Conservation (phyloP, 2,888 invertebrate species). For the Pyrrhia umbra region DNA sequence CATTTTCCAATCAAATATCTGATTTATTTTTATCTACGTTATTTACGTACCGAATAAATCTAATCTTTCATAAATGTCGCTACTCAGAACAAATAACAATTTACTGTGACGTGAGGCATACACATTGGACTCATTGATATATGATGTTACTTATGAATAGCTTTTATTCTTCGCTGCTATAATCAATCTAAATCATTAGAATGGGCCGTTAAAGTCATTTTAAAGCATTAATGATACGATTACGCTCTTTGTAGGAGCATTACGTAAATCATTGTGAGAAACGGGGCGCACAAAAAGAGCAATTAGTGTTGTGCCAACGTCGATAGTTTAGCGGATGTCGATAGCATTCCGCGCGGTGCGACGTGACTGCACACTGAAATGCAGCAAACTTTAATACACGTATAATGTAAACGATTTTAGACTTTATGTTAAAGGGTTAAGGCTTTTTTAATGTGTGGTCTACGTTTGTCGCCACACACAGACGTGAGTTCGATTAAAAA, state of each 20-base stretch:
- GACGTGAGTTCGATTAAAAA: constrained; percentile 89
- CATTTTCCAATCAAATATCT: constrained; percentile 28
- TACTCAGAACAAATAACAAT: constrained; percentile 53
- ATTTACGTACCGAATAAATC: constrained; percentile 54
- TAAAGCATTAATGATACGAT: constrained; percentile 82
- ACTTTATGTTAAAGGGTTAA: constrained; percentile 64
- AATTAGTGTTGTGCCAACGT: constrained; percentile 87
- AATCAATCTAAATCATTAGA: constrained; percentile 84
- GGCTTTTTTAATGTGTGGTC: constrained; percentile 40
- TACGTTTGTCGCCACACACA: constrained; percentile 68
- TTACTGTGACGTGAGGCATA: constrained; percentile 37
- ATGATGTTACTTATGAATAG: constrained; percentile 59
- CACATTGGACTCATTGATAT: constrained; percentile 53
- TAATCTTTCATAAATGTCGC: constrained; percentile 56
- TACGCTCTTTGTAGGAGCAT: constrained; percentile 75
- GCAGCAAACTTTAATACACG: constrained; percentile 65
- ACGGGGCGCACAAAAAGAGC: constrained; percentile 83
- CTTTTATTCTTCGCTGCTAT: constrained; percentile 66
- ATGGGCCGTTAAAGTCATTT: constrained; percentile 81
- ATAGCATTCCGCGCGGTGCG: constrained; percentile 83
- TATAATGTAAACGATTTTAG: constrained; percentile 54
- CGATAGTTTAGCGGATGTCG: constrained; percentile 89
- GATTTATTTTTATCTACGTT: constrained; percentile 30
- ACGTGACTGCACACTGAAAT: constrained; percentile 86
- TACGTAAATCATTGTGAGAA: constrained; percentile 86